phyloP scores from a whole-genome alignment of 2,797 vertebrate species.

The Tokudaia tokunoshimensis region DNA sequence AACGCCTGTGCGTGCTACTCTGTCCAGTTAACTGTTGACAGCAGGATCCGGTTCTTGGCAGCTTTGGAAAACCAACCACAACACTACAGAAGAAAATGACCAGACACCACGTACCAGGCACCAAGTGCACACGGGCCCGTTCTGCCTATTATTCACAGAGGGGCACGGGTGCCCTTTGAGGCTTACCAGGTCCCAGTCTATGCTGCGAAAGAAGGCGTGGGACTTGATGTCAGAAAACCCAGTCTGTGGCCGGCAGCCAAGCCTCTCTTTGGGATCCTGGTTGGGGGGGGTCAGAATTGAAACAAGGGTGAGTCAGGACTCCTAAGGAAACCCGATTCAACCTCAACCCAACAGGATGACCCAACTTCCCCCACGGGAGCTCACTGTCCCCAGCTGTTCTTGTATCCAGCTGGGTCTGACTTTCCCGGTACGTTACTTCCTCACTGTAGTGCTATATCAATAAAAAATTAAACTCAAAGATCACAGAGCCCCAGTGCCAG shows the following conservation, averaged over 20 bases:
- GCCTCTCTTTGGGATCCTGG: constrained; percentile 98
- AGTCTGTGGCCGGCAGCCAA: constrained; percentile 96
- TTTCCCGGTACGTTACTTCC: background rate
- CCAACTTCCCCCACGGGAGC: no score
- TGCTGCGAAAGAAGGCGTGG: constrained; percentile 98
- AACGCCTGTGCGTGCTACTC: background rate
- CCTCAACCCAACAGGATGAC: fast-evolving
- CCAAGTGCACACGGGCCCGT: background rate
- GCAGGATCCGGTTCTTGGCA: no score
- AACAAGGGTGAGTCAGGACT: constrained; percentile 63
- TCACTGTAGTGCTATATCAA: background rate
- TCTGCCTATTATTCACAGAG: background rate
- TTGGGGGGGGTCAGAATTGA: constrained; percentile 34
- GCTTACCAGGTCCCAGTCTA: constrained; percentile 98
- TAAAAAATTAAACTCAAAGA: background rate
- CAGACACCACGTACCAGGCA: background rate
- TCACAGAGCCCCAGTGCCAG: no score
- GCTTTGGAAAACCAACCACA: background rate
- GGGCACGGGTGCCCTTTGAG: background rate
- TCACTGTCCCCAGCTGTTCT: no score
- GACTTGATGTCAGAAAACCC: constrained; percentile 98
- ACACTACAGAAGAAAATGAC: background rate
- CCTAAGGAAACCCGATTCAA: background rate
- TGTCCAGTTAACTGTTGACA: background rate
- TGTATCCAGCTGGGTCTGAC: fast-evolving